These are phyloP conservation scores for Drosophila pruinosa DNA, from an alignment of 1,140 invertebrate genomes.

Conservation along the genomic window DNA sequence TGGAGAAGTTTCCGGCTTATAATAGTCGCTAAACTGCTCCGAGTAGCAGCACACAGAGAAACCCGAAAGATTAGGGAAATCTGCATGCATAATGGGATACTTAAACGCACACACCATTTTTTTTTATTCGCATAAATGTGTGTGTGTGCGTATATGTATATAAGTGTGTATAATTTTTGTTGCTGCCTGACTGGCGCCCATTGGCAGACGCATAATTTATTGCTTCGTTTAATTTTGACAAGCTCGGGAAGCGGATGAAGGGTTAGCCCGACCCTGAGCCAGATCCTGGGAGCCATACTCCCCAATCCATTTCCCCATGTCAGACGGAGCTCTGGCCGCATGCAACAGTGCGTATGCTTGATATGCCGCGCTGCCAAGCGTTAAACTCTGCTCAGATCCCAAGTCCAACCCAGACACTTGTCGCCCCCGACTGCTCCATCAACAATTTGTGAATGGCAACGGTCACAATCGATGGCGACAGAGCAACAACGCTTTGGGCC, in stretches of 20 bases:
- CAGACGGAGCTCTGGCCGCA: neutral
- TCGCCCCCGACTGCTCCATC: neutral
- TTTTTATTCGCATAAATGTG: neutral
- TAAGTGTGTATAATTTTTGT: constrained; percentile 7
- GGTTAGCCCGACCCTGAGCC: constrained; percentile 5
- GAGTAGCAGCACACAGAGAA: constrained; percentile 1
- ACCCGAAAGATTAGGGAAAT: constrained; percentile 53
- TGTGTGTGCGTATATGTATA: neutral
- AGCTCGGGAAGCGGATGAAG: constrained; percentile 6
- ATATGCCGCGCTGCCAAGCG: constrained; percentile 45
- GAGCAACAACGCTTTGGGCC: constrained; percentile 13
- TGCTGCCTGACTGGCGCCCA: constrained; percentile 37
- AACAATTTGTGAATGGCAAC: constrained; percentile 28
- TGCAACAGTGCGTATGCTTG: constrained; percentile 69
- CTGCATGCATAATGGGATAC: constrained; percentile 63
- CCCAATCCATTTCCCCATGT: neutral
- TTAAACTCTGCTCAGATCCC: constrained; percentile 15
- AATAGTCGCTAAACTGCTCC: constrained; percentile 46
- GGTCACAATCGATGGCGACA: neutral
- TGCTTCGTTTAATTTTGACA: constrained; percentile 70
- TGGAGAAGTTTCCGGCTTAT: constrained; percentile 33
- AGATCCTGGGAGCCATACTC: neutral
- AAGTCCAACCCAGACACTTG: neutral
- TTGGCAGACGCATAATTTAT: constrained; percentile 64
- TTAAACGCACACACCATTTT: constrained; percentile 44